Percentiles rank a stretch among this genome's conserved stretches.
Conservation (phyloP, 2,113 vertebrate species). For the Albula glossodonta region DNA sequence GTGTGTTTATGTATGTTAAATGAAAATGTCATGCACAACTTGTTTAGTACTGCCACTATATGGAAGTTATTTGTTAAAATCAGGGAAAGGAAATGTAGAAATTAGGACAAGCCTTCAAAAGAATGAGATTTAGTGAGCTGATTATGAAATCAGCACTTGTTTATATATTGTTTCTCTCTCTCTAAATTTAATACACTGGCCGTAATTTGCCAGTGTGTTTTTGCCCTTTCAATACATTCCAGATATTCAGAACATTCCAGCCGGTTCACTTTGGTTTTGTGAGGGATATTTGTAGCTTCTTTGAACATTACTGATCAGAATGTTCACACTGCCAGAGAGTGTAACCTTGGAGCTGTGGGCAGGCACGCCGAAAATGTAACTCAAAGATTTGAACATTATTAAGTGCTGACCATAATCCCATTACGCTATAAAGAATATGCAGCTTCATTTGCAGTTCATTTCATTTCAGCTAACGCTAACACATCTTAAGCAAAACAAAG, state of each 20-base stretch:
- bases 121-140: background rate
- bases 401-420: too few species aligned
- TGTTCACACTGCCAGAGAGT: background rate
- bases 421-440: too few species aligned
- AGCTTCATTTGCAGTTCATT: too few species aligned
- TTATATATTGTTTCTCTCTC: background rate
- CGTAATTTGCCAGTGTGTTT: conserved; percentile 42
- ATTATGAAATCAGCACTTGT: background rate
- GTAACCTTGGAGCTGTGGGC: background rate
- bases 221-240: conserved; percentile 68
- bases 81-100: background rate
- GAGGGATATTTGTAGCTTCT: conserved; percentile 7
- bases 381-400: too few species aligned
- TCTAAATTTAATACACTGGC: conserved; percentile 35
- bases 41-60: background rate
- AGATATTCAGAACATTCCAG: conserved; percentile 71
- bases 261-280: conserved; percentile 20
- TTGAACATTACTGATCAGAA: background rate
- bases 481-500: too few species aligned
- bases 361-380: background rate
- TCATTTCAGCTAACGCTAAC: too few species aligned
- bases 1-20: background rate
- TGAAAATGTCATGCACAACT: background rate
- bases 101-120: background rate
- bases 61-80: background rate